These are phyloP conservation scores for Drosophila tani DNA, from an alignment of 1,140 invertebrate species.

Conservation along the genomic window DNA sequence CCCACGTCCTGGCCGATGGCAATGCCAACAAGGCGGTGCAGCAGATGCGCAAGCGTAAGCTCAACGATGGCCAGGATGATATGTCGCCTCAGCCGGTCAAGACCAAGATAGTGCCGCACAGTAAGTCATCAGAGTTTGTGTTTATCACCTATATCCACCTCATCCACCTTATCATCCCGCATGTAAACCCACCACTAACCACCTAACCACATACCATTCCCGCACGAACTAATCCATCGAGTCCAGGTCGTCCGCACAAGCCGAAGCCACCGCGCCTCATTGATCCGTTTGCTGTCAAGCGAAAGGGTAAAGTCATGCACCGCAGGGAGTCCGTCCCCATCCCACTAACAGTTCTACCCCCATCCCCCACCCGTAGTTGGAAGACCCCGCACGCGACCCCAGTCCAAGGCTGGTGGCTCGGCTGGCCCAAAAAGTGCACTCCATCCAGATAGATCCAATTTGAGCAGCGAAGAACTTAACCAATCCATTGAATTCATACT, in stretches of 20 bases:
- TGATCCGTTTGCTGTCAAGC: conserved; percentile 81
- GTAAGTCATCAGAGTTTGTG: conserved; percentile 41
- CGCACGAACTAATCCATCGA: conserved; percentile 5
- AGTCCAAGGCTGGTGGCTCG: conserved; percentile 47
- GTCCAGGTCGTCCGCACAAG: conserved; percentile 51
- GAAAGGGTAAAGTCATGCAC: conserved; percentile 73
- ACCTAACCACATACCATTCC: conserved; percentile 4
- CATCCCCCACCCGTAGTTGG: conserved; percentile 70
- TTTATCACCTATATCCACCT: neutral
- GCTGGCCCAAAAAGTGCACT: conserved; percentile 36
- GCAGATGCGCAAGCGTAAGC: conserved; percentile 61
- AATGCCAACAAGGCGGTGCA: conserved; percentile 52
- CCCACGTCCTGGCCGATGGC: conserved; percentile 51
- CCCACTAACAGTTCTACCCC: conserved; percentile 56
- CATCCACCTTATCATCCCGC: conserved; percentile 19
- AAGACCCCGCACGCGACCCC: conserved; percentile 84
- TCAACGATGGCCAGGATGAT: conserved; percentile 42
- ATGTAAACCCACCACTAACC: conserved; percentile 17
- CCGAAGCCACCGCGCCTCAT: conserved; percentile 67
- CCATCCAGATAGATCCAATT: conserved; percentile 18
- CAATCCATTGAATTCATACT: conserved; percentile 79
- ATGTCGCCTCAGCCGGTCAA: conserved; percentile 29
- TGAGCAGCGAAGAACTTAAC: conserved; percentile 78
- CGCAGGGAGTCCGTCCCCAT: neutral
- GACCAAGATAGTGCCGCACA: conserved; percentile 63